Evolutionary conservation across 2,888 invertebrate species (phyloP), one percentile per base, ranked within the genome.

Genomic region (Ectemnius continuus): DNA sequence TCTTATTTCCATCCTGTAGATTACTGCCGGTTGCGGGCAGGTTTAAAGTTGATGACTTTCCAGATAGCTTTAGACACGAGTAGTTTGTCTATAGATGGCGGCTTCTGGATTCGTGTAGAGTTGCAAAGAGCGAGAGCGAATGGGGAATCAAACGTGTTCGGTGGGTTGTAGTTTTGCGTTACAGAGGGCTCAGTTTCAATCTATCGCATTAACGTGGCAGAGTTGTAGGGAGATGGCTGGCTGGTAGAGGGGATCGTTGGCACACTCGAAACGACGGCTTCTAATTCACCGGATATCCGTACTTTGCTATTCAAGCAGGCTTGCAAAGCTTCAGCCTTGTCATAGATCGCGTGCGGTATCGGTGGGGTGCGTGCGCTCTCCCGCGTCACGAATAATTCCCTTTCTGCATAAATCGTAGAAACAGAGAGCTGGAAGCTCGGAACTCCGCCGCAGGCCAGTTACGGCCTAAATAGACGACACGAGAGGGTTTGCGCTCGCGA

Each of bases 391-490:
- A 75, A 76, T 76, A 76, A 76, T 76, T 76, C 71, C 57, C 71
- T 68, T 67, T 75, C 63, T 67, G 76, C 76, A 76, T 75, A 76
- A 76, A 76, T 75, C 75, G 71, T 60, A 47, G 65, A 59, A 59
- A 70, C 75, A 65, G 64, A 63, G 70, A 65, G 65, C 76, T 52
- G 64, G 59, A 48, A 23, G 59, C 58, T 72, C 52, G 67, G 67
- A 76, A 64, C 72, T 70, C 69, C 76, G 69, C 67, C 62, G 72
- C 67, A 72, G 75, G 67, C 75, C 65, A 48, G 71, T 76, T 78
- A 75, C 81, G 75, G 72, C 75, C 78, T 75, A 78, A 78, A 80
- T 78, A 36, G 36, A 36, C 36, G 36, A 36, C 36, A 36, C 36
- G 36, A 36, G 36, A 36, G 36, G 8, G 36, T 36, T 36, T 36